Conservation (phyloP, 2,797 vertebrate genomes). For the Myotis daubentonii region DNA sequence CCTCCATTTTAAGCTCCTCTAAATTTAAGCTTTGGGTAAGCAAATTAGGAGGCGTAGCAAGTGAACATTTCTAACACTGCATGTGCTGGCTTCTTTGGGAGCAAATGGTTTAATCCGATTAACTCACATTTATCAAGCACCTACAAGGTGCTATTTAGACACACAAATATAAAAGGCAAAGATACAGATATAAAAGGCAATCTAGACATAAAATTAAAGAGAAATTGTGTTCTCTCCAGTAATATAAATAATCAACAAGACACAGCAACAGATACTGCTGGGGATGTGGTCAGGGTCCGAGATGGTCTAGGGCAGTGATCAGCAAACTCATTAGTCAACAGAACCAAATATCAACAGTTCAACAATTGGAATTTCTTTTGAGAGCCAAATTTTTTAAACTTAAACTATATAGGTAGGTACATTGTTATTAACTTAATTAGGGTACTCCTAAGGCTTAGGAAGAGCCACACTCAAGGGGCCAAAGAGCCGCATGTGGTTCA, state of each 20-base stretch:
- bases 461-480: too few relatives aligned
- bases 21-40: slow-evolving; percentile 55
- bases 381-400: too few relatives aligned
- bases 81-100: not conserved
- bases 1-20: slow-evolving; percentile 59
- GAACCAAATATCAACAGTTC: too few relatives aligned
- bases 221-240: not conserved
- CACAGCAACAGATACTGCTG: not conserved
- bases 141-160: not conserved
- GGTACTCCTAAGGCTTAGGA: too few relatives aligned
- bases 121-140: slow-evolving; percentile 3
- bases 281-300: not conserved
- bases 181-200: not conserved
- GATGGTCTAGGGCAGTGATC: not conserved
- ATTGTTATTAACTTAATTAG: too few relatives aligned
- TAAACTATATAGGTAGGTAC: too few relatives aligned
- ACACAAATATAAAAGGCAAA: slow-evolving; percentile 29
- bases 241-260: not conserved
- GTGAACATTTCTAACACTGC: not conserved
- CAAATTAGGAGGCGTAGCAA: not conserved
- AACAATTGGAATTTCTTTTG: too few relatives aligned
- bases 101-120: not conserved
- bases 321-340: too few relatives aligned
- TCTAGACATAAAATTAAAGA: not conserved
- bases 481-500: too few relatives aligned